A percentile compares a stretch with the other conserved stretches of the same genome.
Evolutionary conservation across 2,113 vertebrate species (phyloP).

Genomic region (Misgurnus mizolepis): DNA sequence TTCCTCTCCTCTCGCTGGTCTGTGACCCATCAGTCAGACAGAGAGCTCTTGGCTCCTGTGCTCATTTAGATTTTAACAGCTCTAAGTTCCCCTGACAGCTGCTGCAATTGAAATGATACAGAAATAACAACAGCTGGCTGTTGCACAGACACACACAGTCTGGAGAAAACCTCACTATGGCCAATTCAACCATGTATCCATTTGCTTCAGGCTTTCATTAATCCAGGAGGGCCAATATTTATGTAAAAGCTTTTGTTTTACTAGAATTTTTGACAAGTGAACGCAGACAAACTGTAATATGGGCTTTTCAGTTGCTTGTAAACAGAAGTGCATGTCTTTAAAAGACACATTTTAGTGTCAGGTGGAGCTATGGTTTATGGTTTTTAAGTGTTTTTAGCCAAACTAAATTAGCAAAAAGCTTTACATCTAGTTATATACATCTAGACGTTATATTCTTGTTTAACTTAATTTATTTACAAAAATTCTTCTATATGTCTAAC

Average conservation of each 20-base stretch:
- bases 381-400: too few species aligned
- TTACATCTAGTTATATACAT: too few species aligned
- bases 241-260: conserved; percentile 39
- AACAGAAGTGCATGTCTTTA: not conserved
- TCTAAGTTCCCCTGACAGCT: conserved; percentile 57
- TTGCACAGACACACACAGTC: conserved; percentile 41
- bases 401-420: too few species aligned
- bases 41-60: conserved; percentile 47
- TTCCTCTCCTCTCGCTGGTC: conserved; percentile 36
- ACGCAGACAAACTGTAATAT: conserved; percentile 4
- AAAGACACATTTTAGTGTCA: conserved; percentile 23
- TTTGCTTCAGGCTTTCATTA: conserved; percentile 44
- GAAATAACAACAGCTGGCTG: conserved; percentile 60
- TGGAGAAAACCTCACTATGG: conserved; percentile 21
- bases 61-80: conserved; percentile 53
- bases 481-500: conserved; percentile 5
- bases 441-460: too few species aligned
- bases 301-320: conserved; percentile 10
- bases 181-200: conserved; percentile 35
- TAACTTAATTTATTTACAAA: conserved; percentile 17
- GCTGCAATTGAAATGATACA: conserved; percentile 54
- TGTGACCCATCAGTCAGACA: conserved; percentile 29
- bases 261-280: conserved; percentile 15
- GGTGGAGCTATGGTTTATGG: not conserved
- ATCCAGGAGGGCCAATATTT: conserved; percentile 22